Evolutionary conservation across 1,140 invertebrate species (phyloP).

Genomic region (Meloidogyne exigua): DNA sequence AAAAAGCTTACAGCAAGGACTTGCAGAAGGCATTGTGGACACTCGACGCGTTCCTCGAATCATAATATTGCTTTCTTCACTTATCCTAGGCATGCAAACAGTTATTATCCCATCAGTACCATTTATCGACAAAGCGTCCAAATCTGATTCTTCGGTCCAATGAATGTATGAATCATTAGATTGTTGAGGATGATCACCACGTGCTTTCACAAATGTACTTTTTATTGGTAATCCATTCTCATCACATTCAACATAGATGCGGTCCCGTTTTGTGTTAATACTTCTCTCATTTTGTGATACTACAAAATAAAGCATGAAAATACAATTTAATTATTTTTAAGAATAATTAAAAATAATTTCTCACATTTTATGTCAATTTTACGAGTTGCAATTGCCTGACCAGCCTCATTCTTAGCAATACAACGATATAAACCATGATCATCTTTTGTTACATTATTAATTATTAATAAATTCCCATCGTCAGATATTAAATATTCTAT

Average conservation of each 20-base stretch:
- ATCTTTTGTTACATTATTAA: slow-evolving; percentile 75
- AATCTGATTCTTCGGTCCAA: slow-evolving; percentile 16
- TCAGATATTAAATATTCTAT: slow-evolving; percentile 50
- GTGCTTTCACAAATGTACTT: slow-evolving; percentile 44
- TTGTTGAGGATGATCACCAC: slow-evolving; percentile 51
- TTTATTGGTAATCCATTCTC: slow-evolving; percentile 49
- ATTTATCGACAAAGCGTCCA: slow-evolving; percentile 11
- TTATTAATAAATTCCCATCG: slow-evolving; percentile 68
- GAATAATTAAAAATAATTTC: background rate
- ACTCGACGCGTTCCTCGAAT: background rate
- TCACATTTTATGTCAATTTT: slow-evolving; percentile 47
- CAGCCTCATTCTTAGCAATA: slow-evolving; percentile 77
- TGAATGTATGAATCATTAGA: slow-evolving; percentile 19
- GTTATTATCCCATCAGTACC: slow-evolving; percentile 27
- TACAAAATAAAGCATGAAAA: slow-evolving; percentile 17
- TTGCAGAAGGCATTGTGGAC: background rate
- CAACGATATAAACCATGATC: slow-evolving; percentile 81
- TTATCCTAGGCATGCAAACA: slow-evolving; percentile 12
- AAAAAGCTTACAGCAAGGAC: slow-evolving; percentile 4
- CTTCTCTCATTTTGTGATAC: slow-evolving; percentile 29
- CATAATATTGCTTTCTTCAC: background rate
- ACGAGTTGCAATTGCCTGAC: slow-evolving; percentile 55
- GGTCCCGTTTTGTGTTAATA: background rate
- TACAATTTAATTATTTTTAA: too few species aligned
- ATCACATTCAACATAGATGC: slow-evolving; percentile 57